phyloP scores from a whole-genome alignment of 30 jellyfish, hydroid and myxozoan genomes.

The Sanderia malayensis region DNA sequence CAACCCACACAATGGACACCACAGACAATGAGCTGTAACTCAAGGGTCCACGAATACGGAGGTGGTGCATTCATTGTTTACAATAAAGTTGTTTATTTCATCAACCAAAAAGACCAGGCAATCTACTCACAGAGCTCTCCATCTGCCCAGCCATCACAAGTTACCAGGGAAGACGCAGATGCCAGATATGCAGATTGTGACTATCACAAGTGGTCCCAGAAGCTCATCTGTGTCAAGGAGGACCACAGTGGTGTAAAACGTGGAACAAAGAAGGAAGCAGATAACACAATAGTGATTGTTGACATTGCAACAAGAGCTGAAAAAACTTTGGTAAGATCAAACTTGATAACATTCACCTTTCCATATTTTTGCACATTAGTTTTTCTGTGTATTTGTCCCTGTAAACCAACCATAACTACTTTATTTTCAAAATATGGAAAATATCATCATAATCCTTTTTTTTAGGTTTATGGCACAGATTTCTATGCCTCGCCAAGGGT shows the following conservation, averaged over 20 bases:
- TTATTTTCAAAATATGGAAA: no score
- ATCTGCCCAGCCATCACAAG: slow-evolving; percentile 15
- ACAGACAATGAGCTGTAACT: slow-evolving; percentile 33
- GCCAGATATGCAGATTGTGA: slow-evolving; percentile 82
- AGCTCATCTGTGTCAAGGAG: slow-evolving; percentile 70
- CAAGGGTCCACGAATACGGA: slow-evolving; percentile 88
- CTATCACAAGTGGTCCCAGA: slow-evolving; percentile 34
- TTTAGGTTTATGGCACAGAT: slow-evolving; percentile 72
- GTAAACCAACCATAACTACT: no score
- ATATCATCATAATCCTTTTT: no score
- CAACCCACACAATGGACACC: slow-evolving; percentile 65
- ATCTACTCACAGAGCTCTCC: slow-evolving; percentile 50
- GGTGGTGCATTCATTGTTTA: slow-evolving; percentile 81
- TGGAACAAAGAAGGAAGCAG: slow-evolving; percentile 62
- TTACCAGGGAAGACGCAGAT: slow-evolving; percentile 31
- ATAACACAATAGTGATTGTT: slow-evolving; percentile 48
- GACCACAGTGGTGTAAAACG: slow-evolving; percentile 69
- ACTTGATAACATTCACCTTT: no score
- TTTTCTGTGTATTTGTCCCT: no score
- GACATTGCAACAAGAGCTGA: slow-evolving; percentile 47
- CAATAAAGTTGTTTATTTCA: slow-evolving; percentile 60
- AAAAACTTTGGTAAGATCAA: slow-evolving; percentile 59
- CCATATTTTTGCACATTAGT: no score
- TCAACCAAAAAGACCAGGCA: slow-evolving; percentile 53
- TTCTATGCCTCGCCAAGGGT: slow-evolving; percentile 78